Evolutionary conservation across 2,888 invertebrate genomes (phyloP), one percentile per base, ranked within the genome.

Genomic region (Hypolimnas misippus): DNA sequence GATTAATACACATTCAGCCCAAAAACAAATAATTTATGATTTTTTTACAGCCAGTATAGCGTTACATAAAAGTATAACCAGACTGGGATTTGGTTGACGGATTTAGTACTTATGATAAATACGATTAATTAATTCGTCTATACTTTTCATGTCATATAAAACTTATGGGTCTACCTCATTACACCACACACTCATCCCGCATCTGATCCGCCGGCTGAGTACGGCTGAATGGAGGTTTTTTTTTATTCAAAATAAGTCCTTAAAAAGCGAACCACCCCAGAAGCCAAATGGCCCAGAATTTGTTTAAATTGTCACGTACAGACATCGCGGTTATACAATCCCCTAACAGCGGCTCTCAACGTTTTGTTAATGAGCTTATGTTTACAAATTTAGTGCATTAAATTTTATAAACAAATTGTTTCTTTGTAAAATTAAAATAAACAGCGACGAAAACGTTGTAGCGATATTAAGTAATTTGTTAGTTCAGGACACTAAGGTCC

Each of bases 231-330:
- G 76, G 82, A 73, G 70, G 70, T 58, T 81, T 83, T 86, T 84
- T 87, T 89, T 87, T 84, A 89, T 89, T 88, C 78, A 88, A 89
- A 90, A 84, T 87, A 87, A 83, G 84, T 84, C 76, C 81, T 83
- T 76, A 84, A 87, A 90, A 89, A 84, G 72, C 75, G 76, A 77
- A 77, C 87, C 84, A 89, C 90, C 91, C 92, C 84, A 87, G 91
- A 87, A 89, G 90, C 89, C 91, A 92, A 92, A 92, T 92, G 92
- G 92, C 84, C 86, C 88, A 86, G 92, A 92, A 92, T 92, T 92
- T 92, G 92, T 92, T 92, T 92, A 92, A 92, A 92, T 91, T 92
- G 92, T 92, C 92, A 92, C 92, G 91, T 90, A 89, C 92, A 91
- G 92, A 87, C 84, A 86, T 80, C 78, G 84, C 71, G 87, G 89